Evolutionary conservation across 2,888 invertebrate genomes (phyloP), one percentile per base, ranked within the genome.

Genomic region (Hemistola chrysoprasaria): DNA sequence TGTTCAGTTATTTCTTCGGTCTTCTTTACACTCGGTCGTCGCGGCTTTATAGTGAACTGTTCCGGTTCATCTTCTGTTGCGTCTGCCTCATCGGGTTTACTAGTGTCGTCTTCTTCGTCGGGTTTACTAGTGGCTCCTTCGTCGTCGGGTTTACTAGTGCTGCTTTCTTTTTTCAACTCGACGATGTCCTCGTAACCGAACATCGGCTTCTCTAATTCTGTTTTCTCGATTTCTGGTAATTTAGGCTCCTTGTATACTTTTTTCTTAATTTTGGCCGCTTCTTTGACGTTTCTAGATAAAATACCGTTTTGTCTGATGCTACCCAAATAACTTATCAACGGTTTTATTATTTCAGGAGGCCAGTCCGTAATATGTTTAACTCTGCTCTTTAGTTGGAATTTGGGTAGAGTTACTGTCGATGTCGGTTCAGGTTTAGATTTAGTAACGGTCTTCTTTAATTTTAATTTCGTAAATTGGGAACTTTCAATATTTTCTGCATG

Each of bases 301-400:
- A 93, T 91, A 11, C 94, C 94, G 60, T 90, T 90, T 60, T 92
- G 91, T 50, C 91, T 91, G 8, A 91, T 54, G 35, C 91, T 90
- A 36, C 91, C 91, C 40, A 94, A 76, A 29, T 78, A 71, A 1
- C 81, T 88, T 2, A 93, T 64, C 11, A 83, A 64, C 0, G 91
- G 91, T 42, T 83, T 79, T 27, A 91, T 70, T 23, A 88, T 73
- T 44, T 88, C 76, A 2, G 94, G 91, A 7, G 94, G 92, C 87
- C 92, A 94, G 46, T 92, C 92, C 30, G 85, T 73, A 7, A 90
- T 47, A 55, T 90, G 90, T 31, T 80, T 90, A 5, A 95, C 92
- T 51, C 93, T 90, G 68, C 95, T 95, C 63, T 94, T 94, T 0
- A 95, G 78, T 62, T 93, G 90, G 49, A 94, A 90, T 68, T 93